Evolutionary conservation across 1,140 invertebrate genomes (phyloP).

Genomic region (Megalopta genalis): DNA sequence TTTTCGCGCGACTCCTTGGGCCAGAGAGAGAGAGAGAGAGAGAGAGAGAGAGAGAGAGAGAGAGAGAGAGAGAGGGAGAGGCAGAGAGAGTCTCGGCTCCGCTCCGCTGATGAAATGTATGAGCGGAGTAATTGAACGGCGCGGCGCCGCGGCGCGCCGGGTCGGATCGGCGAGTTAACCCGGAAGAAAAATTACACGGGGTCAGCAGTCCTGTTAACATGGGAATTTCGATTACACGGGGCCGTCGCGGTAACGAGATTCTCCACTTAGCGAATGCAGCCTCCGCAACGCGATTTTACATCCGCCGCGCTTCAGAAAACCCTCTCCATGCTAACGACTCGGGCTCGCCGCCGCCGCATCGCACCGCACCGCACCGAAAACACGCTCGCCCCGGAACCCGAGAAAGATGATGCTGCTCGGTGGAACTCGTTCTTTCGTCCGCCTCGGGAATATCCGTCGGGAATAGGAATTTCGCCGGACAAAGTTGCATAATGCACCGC

Average conservation of each 20-base stretch:
- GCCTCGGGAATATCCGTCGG: neutral
- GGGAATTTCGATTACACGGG: slow-evolving; percentile 24
- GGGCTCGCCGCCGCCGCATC: too few species aligned
- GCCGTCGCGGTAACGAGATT: slow-evolving; percentile 26
- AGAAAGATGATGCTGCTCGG: neutral
- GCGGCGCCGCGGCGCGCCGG: too few species aligned
- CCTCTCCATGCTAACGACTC: slow-evolving; percentile 6
- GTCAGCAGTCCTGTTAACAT: slow-evolving; percentile 17
- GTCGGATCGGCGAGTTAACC: neutral
- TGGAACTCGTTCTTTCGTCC: neutral
- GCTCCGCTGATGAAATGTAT: neutral
- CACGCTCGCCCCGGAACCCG: neutral
- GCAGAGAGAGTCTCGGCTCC: too few species aligned
- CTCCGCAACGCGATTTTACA: slow-evolving; percentile 11
- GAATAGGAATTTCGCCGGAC: too few species aligned
- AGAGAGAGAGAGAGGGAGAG: too few species aligned
- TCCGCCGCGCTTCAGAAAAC: neutral
- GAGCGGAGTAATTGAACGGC: slow-evolving; percentile 1
- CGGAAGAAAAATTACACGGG: neutral
- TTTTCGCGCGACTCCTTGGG: neutral
- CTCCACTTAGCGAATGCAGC: slow-evolving; percentile 20
- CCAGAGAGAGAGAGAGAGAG: too few species aligned
- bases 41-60: too few species aligned
- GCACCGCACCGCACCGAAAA: too few species aligned
- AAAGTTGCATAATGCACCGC: too few species aligned